Conservation (phyloP, 1,140 invertebrate genomes). For the Octopus sinensis region DNA sequence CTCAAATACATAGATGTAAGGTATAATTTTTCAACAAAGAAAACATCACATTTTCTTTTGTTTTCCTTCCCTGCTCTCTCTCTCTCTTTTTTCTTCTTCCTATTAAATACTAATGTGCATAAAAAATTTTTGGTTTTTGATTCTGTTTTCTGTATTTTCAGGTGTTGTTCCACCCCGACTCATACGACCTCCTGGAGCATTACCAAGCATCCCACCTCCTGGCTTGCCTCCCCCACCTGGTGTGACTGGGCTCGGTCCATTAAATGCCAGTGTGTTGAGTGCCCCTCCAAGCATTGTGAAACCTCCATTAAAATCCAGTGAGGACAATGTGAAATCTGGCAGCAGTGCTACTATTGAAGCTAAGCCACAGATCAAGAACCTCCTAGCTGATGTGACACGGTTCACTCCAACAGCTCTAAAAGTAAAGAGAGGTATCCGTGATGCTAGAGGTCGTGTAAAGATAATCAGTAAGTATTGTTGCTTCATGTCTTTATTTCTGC, state of each 20-base stretch:
- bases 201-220: slow-evolving; percentile 48
- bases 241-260: slow-evolving; percentile 20
- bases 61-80: too few species aligned
- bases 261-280: slow-evolving; percentile 72
- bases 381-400: slow-evolving; percentile 89
- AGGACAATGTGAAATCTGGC: slow-evolving; percentile 55
- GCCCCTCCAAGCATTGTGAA: slow-evolving; percentile 79
- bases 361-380: slow-evolving; percentile 89
- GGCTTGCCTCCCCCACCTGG: slow-evolving; percentile 40
- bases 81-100: too few species aligned
- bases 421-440: slow-evolving; percentile 75
- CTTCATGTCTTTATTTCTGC: too few species aligned
- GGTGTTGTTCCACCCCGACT: slow-evolving; percentile 62
- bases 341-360: slow-evolving; percentile 82
- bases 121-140: too few species aligned
- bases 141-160: slow-evolving; percentile 23
- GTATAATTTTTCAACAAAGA: too few species aligned
- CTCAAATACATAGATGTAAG: too few species aligned
- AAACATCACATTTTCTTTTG: too few species aligned
- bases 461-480: slow-evolving; percentile 30
- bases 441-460: slow-evolving; percentile 47
- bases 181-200: slow-evolving; percentile 59
- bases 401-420: slow-evolving; percentile 90
- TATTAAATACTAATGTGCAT: too few species aligned
- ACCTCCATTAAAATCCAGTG: slow-evolving; percentile 40